A percentile compares a stretch with the other conserved stretches of the same genome.
These are phyloP conservation scores for Numida meleagris DNA, from an alignment of 2,113 vertebrate species.

Conservation along the genomic window DNA sequence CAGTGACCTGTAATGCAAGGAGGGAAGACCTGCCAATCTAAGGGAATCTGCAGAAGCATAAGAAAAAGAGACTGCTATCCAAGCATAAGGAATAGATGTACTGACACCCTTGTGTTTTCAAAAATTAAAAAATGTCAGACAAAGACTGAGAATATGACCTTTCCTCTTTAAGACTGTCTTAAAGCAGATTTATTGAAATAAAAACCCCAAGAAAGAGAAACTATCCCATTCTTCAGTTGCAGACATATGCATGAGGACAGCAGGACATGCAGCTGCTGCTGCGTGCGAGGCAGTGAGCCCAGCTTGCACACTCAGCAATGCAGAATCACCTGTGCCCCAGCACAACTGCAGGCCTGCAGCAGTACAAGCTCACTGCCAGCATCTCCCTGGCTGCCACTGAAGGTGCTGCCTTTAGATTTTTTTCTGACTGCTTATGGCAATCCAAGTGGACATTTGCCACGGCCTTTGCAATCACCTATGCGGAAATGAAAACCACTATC, in stretches of 20 bases:
- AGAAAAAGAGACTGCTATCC: neutral
- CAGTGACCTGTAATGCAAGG: neutral
- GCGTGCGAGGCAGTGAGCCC: neutral
- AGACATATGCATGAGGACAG: neutral
- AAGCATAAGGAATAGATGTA: neutral
- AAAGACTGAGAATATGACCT: neutral
- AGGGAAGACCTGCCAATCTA: neutral
- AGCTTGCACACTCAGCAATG: neutral
- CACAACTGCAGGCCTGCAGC: accelerated
- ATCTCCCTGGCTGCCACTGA: neutral
- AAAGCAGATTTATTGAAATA: neutral
- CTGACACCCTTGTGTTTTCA: neutral
- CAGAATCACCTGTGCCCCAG: neutral
- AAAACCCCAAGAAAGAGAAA: neutral
- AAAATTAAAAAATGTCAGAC: neutral
- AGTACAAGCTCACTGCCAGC: neutral
- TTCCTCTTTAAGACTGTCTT: neutral
- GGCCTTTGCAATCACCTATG: neutral
- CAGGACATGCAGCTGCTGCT: neutral
- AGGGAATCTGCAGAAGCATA: neutral
- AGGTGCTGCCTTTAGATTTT: neutral
- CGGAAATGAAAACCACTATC: neutral
- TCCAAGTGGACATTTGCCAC: neutral
- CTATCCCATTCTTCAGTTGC: neutral
- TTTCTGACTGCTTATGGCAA: neutral